phyloP scores from a whole-genome alignment of 2,888 invertebrate species.

The Lomographa bimaculata region DNA sequence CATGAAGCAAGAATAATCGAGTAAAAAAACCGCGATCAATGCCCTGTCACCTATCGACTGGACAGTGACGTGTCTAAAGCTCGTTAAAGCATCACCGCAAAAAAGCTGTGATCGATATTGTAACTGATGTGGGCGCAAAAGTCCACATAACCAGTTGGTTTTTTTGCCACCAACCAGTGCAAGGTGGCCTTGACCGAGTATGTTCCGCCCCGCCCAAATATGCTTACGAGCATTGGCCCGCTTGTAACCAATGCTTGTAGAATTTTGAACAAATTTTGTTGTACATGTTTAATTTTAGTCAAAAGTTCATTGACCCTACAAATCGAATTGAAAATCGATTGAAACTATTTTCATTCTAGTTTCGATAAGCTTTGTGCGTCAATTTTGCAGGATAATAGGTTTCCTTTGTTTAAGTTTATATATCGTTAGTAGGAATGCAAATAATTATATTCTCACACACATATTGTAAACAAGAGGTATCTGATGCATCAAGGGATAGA shows the following conservation, averaged over 20 bases:
- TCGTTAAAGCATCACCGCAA: slow-evolving; percentile 24
- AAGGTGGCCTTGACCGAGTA: slow-evolving; percentile 75
- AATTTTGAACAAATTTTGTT: too few relatives aligned
- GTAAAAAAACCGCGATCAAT: slow-evolving; percentile 37
- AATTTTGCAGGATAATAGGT: too few relatives aligned
- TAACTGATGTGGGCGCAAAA: slow-evolving; percentile 51
- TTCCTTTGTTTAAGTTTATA: too few relatives aligned
- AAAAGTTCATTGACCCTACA: slow-evolving; percentile 11
- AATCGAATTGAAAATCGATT: too few relatives aligned
- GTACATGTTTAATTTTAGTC: slow-evolving; percentile 6
- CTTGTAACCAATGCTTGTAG: slow-evolving; percentile 40
- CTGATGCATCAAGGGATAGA: too few relatives aligned
- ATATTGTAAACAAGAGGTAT: too few relatives aligned
- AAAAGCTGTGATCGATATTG: slow-evolving; percentile 48
- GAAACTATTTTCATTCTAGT: too few relatives aligned
- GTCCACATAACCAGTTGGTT: slow-evolving; percentile 70
- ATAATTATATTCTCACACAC: too few relatives aligned
- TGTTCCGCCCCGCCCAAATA: slow-evolving; percentile 53
- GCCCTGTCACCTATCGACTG: slow-evolving; percentile 10
- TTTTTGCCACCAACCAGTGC: slow-evolving; percentile 75
- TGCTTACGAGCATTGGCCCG: slow-evolving; percentile 38
- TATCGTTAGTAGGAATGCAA: too few relatives aligned
- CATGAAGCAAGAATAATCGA: slow-evolving; percentile 1
- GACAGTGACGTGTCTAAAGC: slow-evolving; percentile 12
- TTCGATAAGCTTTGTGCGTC: too few relatives aligned